Evolutionary conservation across 2,888 invertebrate species (phyloP), one percentile per base, ranked within the genome.

Genomic region (Rotaria socialis): DNA sequence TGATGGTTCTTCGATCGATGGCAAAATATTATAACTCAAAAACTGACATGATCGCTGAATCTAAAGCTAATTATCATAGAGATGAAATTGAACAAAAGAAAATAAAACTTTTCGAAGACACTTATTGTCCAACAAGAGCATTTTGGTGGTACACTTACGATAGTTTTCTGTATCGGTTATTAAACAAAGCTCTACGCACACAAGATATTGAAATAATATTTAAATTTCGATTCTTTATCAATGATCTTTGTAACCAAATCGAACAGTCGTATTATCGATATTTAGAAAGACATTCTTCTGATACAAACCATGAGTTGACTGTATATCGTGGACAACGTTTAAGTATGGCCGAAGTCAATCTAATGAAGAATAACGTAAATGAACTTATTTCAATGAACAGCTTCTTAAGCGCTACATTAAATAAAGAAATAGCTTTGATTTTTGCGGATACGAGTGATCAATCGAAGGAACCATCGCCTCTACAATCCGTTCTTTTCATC

Each of bases 141-240:
- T n/a, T 80, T 3, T 43, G 43, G 43, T 80, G 80, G 80, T 80
- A 80, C n/a, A 80, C 80, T n/a, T n/a, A 80, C 47, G 10, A 47
- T 47, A 47, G 80, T 47, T 80, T 47, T 47, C 14, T 80, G 0
- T 80, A 80, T 80, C 47, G 80, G 14, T 80, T 80, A 47, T 80
- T 80, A 4, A 80, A 80, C 19, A 22, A 24, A 6, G 80, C 80
- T n/a, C 7, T 80, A 22, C 80, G 80, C 5, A 80, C 80, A n/a
- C 80, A 80, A n/a, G 35, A 47, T 0, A 80, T 6, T 47, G 80
- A 80, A 47, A n/a, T 47, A n/a, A 80, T 80, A 47, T 80, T 80
- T 80, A 80, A 47, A 80, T 80, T 80, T 80, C 47, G 80, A 11
- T 80, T 80, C 35, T 80, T 80, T 14, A 80, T 80, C 19, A n/a